Conservation (phyloP, 1,140 invertebrate species). For the Streblospio benedicti region DNA sequence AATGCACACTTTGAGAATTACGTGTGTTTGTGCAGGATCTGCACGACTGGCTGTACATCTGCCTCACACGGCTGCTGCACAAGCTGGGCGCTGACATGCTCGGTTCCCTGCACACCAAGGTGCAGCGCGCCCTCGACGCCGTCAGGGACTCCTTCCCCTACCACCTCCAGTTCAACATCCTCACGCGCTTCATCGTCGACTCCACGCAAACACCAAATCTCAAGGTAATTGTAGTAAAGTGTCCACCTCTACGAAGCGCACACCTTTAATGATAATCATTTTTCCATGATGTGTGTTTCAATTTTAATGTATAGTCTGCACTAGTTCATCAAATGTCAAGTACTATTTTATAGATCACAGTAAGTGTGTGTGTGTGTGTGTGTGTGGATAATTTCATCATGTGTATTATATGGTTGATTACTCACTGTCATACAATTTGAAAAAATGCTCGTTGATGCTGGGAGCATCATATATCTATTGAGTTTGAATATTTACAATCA, state of each 20-base stretch:
- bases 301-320: neutral
- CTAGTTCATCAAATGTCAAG: neutral
- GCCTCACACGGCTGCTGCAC: slow-evolving; percentile 68
- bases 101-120: slow-evolving; percentile 79
- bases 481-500: no score
- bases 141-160: slow-evolving; percentile 63
- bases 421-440: no score
- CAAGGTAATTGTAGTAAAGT: slow-evolving; percentile 68
- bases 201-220: slow-evolving; percentile 80
- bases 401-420: no score
- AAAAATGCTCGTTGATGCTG: no score
- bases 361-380: neutral
- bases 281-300: neutral
- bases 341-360: no score
- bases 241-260: neutral
- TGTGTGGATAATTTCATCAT: neutral
- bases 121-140: slow-evolving; percentile 74
- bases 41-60: slow-evolving; percentile 80
- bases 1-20: no score
- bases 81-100: slow-evolving; percentile 84
- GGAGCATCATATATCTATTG: no score
- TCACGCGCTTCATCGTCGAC: slow-evolving; percentile 73
- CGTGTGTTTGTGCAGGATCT: no score
- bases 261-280: neutral
- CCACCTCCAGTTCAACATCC: slow-evolving; percentile 56